Percentiles rank a stretch among this genome's conserved stretches.
phyloP scores from a whole-genome alignment of 2,888 invertebrate genomes.

The Lasioglossum vierecki region DNA sequence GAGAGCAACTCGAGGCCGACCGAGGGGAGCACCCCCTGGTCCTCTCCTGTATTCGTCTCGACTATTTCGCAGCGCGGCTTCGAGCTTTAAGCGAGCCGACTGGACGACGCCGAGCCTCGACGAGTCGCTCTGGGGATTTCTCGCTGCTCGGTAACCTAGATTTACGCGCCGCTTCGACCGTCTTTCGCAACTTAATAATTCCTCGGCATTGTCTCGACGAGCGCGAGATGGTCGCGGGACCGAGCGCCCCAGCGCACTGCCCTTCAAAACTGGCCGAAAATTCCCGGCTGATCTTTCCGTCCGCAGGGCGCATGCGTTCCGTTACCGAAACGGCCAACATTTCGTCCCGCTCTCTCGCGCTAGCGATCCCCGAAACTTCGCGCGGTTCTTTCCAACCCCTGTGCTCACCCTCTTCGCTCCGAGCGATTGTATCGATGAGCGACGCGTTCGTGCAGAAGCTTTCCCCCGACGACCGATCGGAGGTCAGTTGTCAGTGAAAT shows the following conservation, averaged over 20 bases:
- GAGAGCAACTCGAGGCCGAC: background rate
- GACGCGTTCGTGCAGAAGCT: no score
- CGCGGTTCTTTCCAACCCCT: background rate
- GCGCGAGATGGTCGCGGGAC: slow-evolving; percentile 27
- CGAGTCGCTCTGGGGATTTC: slow-evolving; percentile 27
- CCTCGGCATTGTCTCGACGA: background rate
- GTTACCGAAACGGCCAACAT: slow-evolving; percentile 7
- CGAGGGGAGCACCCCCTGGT: slow-evolving; percentile 33
- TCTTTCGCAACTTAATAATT: slow-evolving; percentile 72
- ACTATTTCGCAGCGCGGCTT: slow-evolving; percentile 59
- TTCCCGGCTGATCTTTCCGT: slow-evolving; percentile 43
- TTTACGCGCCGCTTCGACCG: slow-evolving; percentile 76
- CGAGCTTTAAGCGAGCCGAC: slow-evolving; percentile 54
- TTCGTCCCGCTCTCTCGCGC: background rate
- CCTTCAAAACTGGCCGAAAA: slow-evolving; percentile 49
- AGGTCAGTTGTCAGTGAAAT: no score
- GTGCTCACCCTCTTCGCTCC: background rate
- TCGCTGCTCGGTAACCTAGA: slow-evolving; percentile 75
- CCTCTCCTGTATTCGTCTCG: slow-evolving; percentile 25
- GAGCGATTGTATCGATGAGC: no score
- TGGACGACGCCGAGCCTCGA: slow-evolving; percentile 21
- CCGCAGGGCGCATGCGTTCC: slow-evolving; percentile 44
- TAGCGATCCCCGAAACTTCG: background rate
- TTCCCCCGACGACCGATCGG: no score
- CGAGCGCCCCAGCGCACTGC: slow-evolving; percentile 38